These are phyloP conservation scores for Dromaius novaehollandiae DNA, from an alignment of 2,113 vertebrate species.

Conservation along the genomic window DNA sequence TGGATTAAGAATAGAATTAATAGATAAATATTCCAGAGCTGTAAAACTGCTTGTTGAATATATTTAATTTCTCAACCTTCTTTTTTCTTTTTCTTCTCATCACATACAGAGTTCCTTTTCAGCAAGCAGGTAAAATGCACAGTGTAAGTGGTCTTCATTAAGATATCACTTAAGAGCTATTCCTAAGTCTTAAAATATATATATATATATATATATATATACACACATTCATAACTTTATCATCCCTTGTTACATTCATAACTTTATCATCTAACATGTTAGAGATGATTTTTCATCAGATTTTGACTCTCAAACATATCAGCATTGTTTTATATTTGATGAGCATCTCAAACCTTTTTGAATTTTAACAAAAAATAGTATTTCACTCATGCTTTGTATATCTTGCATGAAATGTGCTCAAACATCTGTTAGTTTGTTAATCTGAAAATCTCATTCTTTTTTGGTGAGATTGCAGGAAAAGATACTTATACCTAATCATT, in stretches of 20 bases:
- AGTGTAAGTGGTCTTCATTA: neutral
- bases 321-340: neutral
- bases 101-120: neutral
- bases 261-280: neutral
- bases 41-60: neutral
- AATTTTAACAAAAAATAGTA: neutral
- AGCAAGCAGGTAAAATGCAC: neutral
- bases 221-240: no score
- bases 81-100: slow-evolving; percentile 5
- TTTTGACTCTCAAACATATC: neutral
- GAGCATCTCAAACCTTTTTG: neutral
- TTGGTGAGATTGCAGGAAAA: neutral
- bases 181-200: neutral
- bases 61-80: neutral
- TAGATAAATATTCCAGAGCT: slow-evolving; percentile 31
- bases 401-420: neutral
- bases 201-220: neutral
- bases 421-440: neutral
- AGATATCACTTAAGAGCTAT: slow-evolving; percentile 2
- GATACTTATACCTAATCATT: neutral
- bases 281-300: neutral
- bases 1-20: slow-evolving; percentile 35
- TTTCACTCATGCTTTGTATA: neutral
- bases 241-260: neutral
- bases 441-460: neutral